These are phyloP conservation scores for Thalpophila matura DNA, from an alignment of 2,888 invertebrate species.

Conservation along the genomic window DNA sequence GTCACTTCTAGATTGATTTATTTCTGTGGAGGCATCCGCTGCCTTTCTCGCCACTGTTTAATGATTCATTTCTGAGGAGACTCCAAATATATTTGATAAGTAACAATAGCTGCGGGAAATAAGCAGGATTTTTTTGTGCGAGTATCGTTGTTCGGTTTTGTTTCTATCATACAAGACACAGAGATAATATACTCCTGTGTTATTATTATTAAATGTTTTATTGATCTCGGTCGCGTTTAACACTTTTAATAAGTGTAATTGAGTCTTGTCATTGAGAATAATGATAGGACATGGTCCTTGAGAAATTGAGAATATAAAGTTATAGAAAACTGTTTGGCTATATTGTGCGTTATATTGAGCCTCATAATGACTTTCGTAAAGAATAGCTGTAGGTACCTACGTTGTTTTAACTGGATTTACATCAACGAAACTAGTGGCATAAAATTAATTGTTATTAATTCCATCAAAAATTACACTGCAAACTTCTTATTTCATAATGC, in stretches of 20 bases:
- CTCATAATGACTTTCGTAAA: not conserved
- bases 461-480: no score
- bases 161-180: conserved; percentile 27
- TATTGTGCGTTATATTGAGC: no score
- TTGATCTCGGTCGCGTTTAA: conserved; percentile 34
- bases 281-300: not conserved
- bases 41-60: conserved; percentile 63
- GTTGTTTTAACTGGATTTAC: no score
- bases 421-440: no score
- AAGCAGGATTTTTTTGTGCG: conserved; percentile 62
- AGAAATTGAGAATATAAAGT: no score
- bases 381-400: not conserved
- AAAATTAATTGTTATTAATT: no score
- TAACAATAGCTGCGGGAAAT: conserved; percentile 68
- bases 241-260: conserved; percentile 12
- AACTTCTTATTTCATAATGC: no score
- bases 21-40: conserved; percentile 27
- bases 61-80: conserved; percentile 75
- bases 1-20: conserved; percentile 61
- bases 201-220: conserved; percentile 47
- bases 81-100: conserved; percentile 70
- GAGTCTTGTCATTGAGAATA: conserved; percentile 25
- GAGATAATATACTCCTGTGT: conserved; percentile 43
- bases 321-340: no score
- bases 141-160: conserved; percentile 47